Conservation (phyloP, 2,797 vertebrate species). For the Apogon hyalosoma region DNA sequence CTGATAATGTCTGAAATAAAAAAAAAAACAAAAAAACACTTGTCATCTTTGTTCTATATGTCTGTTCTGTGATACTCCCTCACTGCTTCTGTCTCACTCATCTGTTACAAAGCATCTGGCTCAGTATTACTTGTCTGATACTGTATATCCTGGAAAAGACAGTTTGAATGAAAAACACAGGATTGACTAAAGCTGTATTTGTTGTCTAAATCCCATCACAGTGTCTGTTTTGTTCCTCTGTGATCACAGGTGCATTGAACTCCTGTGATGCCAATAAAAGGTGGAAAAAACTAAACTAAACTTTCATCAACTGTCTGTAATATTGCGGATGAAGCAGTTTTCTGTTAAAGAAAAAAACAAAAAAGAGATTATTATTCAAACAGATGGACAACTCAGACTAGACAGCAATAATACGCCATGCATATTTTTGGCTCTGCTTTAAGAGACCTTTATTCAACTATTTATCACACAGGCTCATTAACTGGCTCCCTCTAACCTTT, state of each 20-base stretch:
- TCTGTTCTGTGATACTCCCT: neutral
- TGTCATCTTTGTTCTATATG: conserved; percentile 21
- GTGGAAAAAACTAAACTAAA: neutral
- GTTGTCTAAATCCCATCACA: conserved; percentile 27
- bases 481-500: conserved; percentile 53
- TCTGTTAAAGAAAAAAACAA: neutral
- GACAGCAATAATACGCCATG: conserved; percentile 15
- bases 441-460: conserved; percentile 23
- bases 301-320: neutral
- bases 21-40: conserved; percentile 5
- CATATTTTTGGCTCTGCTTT: conserved; percentile 21
- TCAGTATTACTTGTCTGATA: conserved; percentile 15
- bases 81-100: conserved; percentile 2
- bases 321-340: neutral
- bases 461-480: conserved; percentile 58
- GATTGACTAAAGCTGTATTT: conserved; percentile 35
- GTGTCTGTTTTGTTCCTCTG: conserved; percentile 13
- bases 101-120: conserved; percentile 34
- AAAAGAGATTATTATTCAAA: conserved; percentile 19
- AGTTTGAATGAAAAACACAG: conserved; percentile 51
- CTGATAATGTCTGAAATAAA: conserved; percentile 39
- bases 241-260: conserved; percentile 2
- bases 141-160: conserved; percentile 44
- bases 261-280: neutral
- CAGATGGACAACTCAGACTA: conserved; percentile 11